phyloP scores from a whole-genome alignment of 2,888 invertebrate genomes.

The Xestia xanthographa region DNA sequence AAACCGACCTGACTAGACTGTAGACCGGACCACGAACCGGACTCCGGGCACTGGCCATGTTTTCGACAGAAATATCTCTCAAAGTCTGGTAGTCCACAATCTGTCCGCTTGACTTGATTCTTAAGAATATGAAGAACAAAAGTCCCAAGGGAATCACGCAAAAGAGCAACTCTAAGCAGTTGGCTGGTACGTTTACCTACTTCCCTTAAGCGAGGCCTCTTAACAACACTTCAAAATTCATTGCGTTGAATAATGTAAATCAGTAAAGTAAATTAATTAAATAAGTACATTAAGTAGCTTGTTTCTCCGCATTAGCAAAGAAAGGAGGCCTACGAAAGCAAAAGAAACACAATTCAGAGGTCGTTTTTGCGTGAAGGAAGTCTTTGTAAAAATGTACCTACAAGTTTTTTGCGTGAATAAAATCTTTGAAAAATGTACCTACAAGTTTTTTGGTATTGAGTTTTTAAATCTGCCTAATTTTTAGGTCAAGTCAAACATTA shows the following conservation, averaged over 20 bases:
- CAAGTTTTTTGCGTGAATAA: background rate
- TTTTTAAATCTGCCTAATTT: conserved; percentile 36
- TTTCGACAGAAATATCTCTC: background rate
- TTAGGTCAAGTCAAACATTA: conserved; percentile 48
- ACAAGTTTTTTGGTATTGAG: conserved; percentile 1
- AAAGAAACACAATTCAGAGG: conserved; percentile 17
- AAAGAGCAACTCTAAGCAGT: background rate
- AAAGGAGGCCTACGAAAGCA: conserved; percentile 16
- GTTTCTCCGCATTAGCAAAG: conserved; percentile 17
- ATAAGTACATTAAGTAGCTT: conserved; percentile 45
- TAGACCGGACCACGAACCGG: background rate
- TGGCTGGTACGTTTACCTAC: background rate
- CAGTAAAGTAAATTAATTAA: conserved; percentile 56
- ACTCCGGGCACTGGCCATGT: background rate
- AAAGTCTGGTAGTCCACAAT: background rate
- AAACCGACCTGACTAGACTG: background rate
- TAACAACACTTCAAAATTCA: conserved; percentile 38
- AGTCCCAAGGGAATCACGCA: background rate
- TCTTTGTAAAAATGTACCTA: background rate
- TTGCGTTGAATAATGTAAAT: conserved; percentile 53
- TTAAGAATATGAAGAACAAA: background rate
- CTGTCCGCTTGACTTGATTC: background rate
- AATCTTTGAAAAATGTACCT: background rate
- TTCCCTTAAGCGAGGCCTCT: conserved; percentile 20
- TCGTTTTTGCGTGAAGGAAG: conserved; percentile 1